Percentiles rank a stretch among this genome's conserved stretches.
Conservation (phyloP, 2,113 vertebrate species). For the Parus major region DNA sequence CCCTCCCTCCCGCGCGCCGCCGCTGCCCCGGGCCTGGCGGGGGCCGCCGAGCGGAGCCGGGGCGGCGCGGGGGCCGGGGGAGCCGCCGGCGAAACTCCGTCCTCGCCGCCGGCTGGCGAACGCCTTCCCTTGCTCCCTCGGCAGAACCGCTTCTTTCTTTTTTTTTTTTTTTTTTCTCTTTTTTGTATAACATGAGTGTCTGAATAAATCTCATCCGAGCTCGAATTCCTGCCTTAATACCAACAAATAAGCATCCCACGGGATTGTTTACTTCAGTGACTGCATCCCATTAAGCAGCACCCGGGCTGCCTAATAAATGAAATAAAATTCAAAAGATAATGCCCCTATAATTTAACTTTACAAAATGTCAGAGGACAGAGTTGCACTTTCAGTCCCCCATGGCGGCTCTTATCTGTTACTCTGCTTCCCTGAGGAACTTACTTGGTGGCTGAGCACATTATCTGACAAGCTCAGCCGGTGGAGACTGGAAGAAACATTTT, state of each 20-base stretch:
- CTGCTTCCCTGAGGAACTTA: background rate
- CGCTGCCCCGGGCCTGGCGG: background rate
- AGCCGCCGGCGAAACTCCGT: background rate
- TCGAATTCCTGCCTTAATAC: background rate
- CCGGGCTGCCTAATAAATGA: background rate
- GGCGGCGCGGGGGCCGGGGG: background rate
- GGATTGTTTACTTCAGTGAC: slow-evolving; percentile 3
- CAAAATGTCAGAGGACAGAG: slow-evolving; percentile 1
- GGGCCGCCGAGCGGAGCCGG: background rate
- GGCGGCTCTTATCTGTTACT: background rate
- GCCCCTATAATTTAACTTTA: slow-evolving; percentile 26
- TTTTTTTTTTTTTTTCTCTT: background rate
- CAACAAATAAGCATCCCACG: background rate
- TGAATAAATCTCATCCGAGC: background rate
- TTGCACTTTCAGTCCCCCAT: background rate
- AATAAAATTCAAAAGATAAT: background rate
- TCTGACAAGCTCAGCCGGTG: background rate
- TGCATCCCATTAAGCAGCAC: background rate
- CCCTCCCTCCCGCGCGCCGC: background rate
- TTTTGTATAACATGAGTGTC: background rate
- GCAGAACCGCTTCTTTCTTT: background rate
- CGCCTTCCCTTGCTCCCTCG: background rate
- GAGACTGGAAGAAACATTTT: background rate
- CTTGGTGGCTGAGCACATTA: background rate
- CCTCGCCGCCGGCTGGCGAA: background rate